These are phyloP conservation scores for Styela plicata DNA, from an alignment of 23 tunicate species.

Conservation along the genomic window DNA sequence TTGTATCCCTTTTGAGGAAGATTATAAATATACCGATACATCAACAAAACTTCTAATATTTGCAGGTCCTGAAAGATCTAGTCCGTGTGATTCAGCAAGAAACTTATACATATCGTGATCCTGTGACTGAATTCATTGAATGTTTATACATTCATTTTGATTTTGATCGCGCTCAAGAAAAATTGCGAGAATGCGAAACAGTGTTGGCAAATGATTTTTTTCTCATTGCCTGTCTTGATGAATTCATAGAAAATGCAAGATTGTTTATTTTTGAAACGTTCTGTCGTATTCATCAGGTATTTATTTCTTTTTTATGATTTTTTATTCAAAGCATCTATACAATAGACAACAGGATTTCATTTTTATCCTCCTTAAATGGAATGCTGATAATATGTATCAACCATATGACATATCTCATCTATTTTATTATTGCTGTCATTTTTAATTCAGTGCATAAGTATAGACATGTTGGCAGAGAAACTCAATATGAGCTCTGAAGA, in stretches of 20 bases:
- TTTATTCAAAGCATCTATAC: no score
- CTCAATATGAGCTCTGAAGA: slow-evolving; percentile 92
- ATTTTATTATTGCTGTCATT: no score
- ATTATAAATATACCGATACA: no score
- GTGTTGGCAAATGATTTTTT: slow-evolving; percentile 98
- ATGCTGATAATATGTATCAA: no score
- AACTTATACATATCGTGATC: slow-evolving; percentile 86
- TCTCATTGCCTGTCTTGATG: slow-evolving; percentile 88
- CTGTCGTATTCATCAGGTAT: slow-evolving; percentile 96
- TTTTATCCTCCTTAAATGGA: no score
- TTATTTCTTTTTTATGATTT: background rate
- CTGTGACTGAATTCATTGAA: slow-evolving; percentile 95
- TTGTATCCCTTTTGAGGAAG: no score
- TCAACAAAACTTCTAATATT: no score
- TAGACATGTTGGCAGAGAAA: slow-evolving; percentile 94
- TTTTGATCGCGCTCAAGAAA: slow-evolving; percentile 95
- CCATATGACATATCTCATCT: no score
- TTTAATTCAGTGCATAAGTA: slow-evolving; percentile 95
- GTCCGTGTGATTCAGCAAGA: slow-evolving; percentile 95
- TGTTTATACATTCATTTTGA: slow-evolving; percentile 97
- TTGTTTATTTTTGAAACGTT: slow-evolving; percentile 97
- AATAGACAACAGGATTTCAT: no score
- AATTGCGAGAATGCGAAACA: slow-evolving; percentile 88
- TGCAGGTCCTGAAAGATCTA: slow-evolving; percentile 85
- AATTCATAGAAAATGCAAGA: slow-evolving; percentile 96